Conservation (phyloP, 2,888 invertebrate genomes). For the Nomada fabriciana region DNA sequence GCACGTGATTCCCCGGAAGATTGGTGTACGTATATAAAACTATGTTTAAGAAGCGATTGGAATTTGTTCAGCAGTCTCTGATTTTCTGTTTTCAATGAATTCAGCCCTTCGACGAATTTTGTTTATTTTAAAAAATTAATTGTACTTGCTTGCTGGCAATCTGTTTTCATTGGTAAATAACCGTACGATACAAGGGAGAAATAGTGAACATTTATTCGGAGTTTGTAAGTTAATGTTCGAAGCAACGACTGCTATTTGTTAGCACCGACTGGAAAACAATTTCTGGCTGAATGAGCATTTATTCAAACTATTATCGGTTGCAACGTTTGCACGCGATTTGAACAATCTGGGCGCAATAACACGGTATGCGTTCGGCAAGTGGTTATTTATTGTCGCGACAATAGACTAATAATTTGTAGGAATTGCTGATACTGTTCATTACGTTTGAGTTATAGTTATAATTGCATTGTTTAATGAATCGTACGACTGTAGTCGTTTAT, state of each 20-base stretch:
- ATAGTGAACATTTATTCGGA: too few species aligned
- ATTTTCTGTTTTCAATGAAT: too few species aligned
- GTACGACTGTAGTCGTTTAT: background rate
- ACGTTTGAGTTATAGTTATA: constrained; percentile 18
- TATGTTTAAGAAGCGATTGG: background rate
- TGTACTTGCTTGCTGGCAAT: too few species aligned
- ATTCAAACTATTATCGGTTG: background rate
- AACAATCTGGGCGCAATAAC: constrained; percentile 1
- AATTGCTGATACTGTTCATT: constrained; percentile 30
- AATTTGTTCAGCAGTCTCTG: background rate
- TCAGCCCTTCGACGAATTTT: too few species aligned
- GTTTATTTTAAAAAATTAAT: too few species aligned
- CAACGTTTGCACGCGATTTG: background rate
- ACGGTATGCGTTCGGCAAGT: background rate
- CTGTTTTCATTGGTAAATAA: too few species aligned
- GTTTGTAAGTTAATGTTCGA: too few species aligned
- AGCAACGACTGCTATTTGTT: too few species aligned
- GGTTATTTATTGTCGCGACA: constrained; percentile 18
- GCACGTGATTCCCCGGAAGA: background rate
- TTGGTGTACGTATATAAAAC: background rate
- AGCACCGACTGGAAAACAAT: background rate
- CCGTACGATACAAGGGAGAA: too few species aligned
- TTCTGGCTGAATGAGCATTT: background rate
- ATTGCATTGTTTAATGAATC: constrained; percentile 26
- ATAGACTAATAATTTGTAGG: constrained; percentile 31